Percentiles rank a stretch among this genome's conserved stretches.
Evolutionary conservation across 2,888 invertebrate genomes (phyloP).

Genomic region (Leptinotarsa juncta): DNA sequence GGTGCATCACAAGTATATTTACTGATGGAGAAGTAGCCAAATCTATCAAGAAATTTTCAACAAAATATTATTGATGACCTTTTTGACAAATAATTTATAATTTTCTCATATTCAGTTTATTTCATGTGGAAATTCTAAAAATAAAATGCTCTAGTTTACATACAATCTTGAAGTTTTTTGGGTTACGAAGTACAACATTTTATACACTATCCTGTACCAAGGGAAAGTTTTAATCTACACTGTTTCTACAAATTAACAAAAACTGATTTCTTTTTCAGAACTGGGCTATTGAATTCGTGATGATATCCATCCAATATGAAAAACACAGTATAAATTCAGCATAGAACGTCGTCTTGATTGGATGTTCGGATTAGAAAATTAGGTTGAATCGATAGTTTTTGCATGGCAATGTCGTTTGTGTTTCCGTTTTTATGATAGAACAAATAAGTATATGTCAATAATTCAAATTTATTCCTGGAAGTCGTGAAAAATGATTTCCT

Average conservation of each 20-base stretch:
- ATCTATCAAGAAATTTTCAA: too few species aligned
- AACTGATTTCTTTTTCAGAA: background rate
- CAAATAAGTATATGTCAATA: background rate
- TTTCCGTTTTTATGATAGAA: slow-evolving; percentile 20
- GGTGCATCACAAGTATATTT: too few species aligned
- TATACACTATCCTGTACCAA: too few species aligned
- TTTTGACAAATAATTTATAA: too few species aligned
- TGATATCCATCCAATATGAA: slow-evolving; percentile 38
- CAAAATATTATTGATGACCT: too few species aligned
- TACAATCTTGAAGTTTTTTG: too few species aligned
- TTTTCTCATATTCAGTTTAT: too few species aligned
- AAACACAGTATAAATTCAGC: slow-evolving; percentile 33
- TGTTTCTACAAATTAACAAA: background rate
- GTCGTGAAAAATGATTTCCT: background rate
- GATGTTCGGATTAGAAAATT: slow-evolving; percentile 25
- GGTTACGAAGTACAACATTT: too few species aligned
- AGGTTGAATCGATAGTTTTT: slow-evolving; percentile 40
- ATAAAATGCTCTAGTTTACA: too few species aligned
- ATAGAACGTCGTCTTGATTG: slow-evolving; percentile 26
- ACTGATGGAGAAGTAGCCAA: too few species aligned
- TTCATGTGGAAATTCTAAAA: too few species aligned
- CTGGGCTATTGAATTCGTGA: slow-evolving; percentile 33
- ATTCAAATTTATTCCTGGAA: background rate
- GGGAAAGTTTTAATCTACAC: too few species aligned
- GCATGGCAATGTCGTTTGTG: slow-evolving; percentile 29